Conservation (phyloP, 2,888 invertebrate species). For the Pinctada fucata region DNA sequence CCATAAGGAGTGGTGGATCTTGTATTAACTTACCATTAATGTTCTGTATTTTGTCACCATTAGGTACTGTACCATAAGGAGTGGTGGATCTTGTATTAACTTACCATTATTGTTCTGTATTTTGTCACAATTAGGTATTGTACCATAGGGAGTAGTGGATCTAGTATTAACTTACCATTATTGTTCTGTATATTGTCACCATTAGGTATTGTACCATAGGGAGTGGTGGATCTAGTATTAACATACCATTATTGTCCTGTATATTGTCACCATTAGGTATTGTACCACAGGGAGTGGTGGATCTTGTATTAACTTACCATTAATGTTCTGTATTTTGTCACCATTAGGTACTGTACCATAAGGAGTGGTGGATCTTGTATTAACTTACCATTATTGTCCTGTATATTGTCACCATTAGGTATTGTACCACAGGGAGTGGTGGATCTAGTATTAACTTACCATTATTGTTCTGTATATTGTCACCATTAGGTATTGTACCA, state of each 20-base stretch:
- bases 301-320: not conserved
- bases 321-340: not conserved
- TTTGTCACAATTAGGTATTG: constrained; percentile 68
- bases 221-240: not conserved
- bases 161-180: constrained; percentile 32
- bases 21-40: not conserved
- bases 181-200: constrained; percentile 50
- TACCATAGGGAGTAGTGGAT: constrained; percentile 63
- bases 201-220: constrained; percentile 71
- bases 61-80: too few relatives aligned
- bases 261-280: not conserved
- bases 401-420: not conserved
- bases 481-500: constrained; percentile 72
- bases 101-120: constrained; percentile 42
- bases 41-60: not conserved
- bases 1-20: too few relatives aligned
- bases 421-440: too few relatives aligned
- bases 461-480: constrained; percentile 42
- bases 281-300: not conserved
- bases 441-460: not conserved
- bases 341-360: not conserved
- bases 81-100: not conserved
- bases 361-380: too few relatives aligned
- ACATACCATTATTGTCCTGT: not conserved
- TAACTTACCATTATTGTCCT: not conserved